Evolutionary conservation across 2,797 vertebrate species (phyloP), one percentile per base, ranked within the genome.

Genomic region (Nannoperca obscura): DNA sequence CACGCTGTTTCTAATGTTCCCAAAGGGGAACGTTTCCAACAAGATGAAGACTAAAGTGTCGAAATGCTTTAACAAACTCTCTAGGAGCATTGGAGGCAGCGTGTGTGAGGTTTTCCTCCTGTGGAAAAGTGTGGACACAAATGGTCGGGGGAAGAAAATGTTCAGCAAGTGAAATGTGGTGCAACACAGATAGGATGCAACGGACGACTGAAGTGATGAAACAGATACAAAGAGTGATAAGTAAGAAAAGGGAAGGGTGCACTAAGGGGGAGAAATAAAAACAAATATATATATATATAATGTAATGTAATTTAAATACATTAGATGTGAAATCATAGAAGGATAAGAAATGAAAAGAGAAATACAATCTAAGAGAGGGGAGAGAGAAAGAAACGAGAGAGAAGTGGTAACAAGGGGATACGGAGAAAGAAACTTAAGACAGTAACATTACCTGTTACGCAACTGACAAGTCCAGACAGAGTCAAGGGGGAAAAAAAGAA

Each of bases 391-490:
- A 34, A 65, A 76, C 24, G 61, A 61, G 52, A 59, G 34, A 67
- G 49, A 46, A 73, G 75, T 22, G 70, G 76, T 68, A 85, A 65
- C 67, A 60, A 86, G 68, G 71, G 52, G 76, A 81, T 22, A 85
- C 36, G 60, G 44, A 70, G 63, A 89, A 71, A 91, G 70, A 89
- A 82, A 90, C 74, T 71, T 78, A 81, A 90, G 80, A 90, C 88
- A 93, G 92, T 83, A 92, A 89, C 90, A 88, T 94, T 95, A 95
- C 95, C 94, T 95, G 92, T 95, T 95, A 94, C 82, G 91, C 91
- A 94, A 95, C 95, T 94, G 94, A 95, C 94, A 95, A 92, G 94
- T 95, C 93, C 94, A 95, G 94, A 95, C 95, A 95, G 88, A 94
- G 86, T 93, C 76, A 89, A 91, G 80, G 76, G 79, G 86, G 74